Evolutionary conservation across 2,113 vertebrate species (phyloP), one percentile per base, ranked within the genome.

Genomic region (Ammodytes dubius): DNA sequence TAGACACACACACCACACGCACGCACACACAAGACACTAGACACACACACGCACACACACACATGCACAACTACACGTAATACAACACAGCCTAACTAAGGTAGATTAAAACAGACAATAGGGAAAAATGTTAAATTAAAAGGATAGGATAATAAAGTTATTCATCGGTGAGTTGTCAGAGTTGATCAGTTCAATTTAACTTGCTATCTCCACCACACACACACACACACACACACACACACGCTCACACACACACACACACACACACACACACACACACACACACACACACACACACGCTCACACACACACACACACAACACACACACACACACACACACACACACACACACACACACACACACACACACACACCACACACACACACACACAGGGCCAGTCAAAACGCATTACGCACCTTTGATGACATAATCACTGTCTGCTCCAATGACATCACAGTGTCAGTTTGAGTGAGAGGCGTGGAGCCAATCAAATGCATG

Each of bases 401-500:
- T 93, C 91, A 88, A 57, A 91, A 83, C 27, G 79, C 74, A 93
- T 94, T 91, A 92, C 75, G 82, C 46, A 88, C 87, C 88, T 89
- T 82, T 65, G 64, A 89, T 89, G 86, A 94, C 88, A 92, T 90
- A 85, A 92, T 90, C 88, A 84, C 79, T 87, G 89, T 91, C 91
- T 71, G 54, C 59, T 91, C 83, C 81, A 85, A 88, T 92, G 87
- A 91, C 82, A 85, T 85, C 82, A 91, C 67, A 42, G 65, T 90
- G 89, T 79, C 90, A 87, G 17, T 63, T 82, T 86, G 81, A 89
- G 85, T 91, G 91, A 91, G 85, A 89, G 79, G 84, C 79, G 40
- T 84, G 86, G 80, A 93, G 81, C 91, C 93, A 93, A 94, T 94
- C 88, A 84, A 91, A 92, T 84, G 91, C 91, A 87, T 94, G 93